These are phyloP conservation scores for Tridacna gigas DNA, from an alignment of 2,888 invertebrate genomes.

Conservation along the genomic window DNA sequence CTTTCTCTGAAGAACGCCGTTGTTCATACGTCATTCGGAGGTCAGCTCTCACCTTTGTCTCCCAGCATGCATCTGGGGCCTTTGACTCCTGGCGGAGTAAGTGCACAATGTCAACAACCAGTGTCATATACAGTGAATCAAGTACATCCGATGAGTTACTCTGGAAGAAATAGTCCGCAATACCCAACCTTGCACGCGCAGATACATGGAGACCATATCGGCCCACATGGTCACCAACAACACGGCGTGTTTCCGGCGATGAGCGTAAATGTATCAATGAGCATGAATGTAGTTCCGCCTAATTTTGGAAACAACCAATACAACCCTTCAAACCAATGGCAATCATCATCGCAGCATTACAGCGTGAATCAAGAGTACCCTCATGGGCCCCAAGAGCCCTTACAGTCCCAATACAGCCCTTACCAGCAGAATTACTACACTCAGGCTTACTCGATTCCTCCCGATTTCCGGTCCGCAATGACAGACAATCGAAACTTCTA, in stretches of 20 bases:
- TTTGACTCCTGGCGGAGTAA: constrained; percentile 45
- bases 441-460: constrained; percentile 70
- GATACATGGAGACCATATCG: constrained; percentile 66
- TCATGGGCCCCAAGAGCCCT: constrained; percentile 68
- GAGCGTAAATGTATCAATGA: constrained; percentile 99
- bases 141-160: constrained; percentile 67
- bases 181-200: constrained; percentile 66
- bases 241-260: constrained; percentile 91
- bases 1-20: constrained; percentile 95
- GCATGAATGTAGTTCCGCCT: constrained; percentile 94
- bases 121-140: constrained; percentile 68
- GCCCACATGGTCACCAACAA: constrained; percentile 59
- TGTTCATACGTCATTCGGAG: constrained; percentile 89
- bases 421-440: constrained; percentile 66
- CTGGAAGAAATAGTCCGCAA: constrained; percentile 67
- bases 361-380: constrained; percentile 60
- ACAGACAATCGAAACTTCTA: constrained; percentile 70
- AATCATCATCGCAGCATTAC: constrained; percentile 61
- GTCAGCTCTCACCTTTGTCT: constrained; percentile 85
- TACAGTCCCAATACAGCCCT: constrained; percentile 69
- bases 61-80: constrained; percentile 73
- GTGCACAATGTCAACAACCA: constrained; percentile 56
- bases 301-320: constrained; percentile 70
- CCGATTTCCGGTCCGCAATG: constrained; percentile 71
- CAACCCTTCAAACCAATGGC: constrained; percentile 71